phyloP scores from a whole-genome alignment of 1,140 invertebrate genomes.

The Sycophila sp. region DNA sequence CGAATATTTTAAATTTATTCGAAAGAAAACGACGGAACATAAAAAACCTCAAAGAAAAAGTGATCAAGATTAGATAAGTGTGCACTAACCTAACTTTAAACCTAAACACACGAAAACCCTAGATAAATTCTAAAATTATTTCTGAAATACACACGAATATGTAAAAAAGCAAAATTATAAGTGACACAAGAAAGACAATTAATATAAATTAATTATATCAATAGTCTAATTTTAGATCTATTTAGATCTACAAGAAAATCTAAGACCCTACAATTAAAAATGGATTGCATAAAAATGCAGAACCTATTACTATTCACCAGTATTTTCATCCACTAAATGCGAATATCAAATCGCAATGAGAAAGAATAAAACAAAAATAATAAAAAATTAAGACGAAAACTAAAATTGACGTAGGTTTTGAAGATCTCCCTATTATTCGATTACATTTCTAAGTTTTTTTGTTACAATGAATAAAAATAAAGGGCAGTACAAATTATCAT shows the following conservation, averaged over 20 bases:
- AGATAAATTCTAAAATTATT: too few relatives aligned
- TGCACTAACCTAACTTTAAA: conserved; percentile 27
- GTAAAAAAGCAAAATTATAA: conserved; percentile 20
- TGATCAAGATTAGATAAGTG: too few relatives aligned
- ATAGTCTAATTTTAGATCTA: not conserved
- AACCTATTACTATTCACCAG: conserved; percentile 37
- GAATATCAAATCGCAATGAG: conserved; percentile 14
- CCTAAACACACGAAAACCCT: too few relatives aligned
- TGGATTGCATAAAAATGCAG: not conserved
- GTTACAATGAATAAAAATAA: conserved; percentile 18
- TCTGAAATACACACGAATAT: too few relatives aligned
- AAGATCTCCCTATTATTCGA: not conserved
- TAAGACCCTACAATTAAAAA: not conserved
- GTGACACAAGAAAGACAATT: conserved; percentile 34
- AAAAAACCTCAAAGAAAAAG: conserved; percentile 37
- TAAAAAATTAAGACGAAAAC: conserved; percentile 20
- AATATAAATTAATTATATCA: not conserved
- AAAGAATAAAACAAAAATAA: conserved; percentile 33
- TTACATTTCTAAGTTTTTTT: conserved; percentile 15
- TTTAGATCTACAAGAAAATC: not conserved
- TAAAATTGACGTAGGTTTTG: conserved; percentile 4
- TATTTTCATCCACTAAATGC: conserved; percentile 39
- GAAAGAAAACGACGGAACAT: conserved; percentile 39
- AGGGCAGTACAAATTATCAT: too few relatives aligned
- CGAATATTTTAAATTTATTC: conserved; percentile 44